Evolutionary conservation across 2,113 vertebrate genomes (phyloP), one percentile per base, ranked within the genome.

Genomic region (Oryzias melastigma): DNA sequence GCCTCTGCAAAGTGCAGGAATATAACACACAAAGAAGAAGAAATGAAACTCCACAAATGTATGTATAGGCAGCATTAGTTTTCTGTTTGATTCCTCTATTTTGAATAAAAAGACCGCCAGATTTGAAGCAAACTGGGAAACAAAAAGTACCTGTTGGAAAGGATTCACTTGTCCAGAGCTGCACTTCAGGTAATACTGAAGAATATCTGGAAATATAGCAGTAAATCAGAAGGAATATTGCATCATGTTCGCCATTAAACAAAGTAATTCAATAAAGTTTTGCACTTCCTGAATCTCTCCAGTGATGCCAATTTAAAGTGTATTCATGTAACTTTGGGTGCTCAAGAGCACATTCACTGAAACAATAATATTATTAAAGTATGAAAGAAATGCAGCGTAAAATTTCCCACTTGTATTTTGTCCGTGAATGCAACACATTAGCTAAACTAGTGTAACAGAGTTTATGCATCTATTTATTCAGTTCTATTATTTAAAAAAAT

Each of bases 181-280:
- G 68, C 96, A 98, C 72, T 79, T 91, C 62, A 97, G 90, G 82
- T 98, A 98, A 84, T 98, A 96, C 74, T 93, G 93, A 74, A 97
- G 82, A 52, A 91, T 95, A 73, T 95, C 96, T 98, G 86, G 0
- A 5, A 73, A 80, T 0, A 51, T 14, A 54, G 2, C 19, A 40
- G 49, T 2, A 54, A 19, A 71, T 49, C 22, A 5, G 62, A 12
- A 58, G 50, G 16, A 72, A 1, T 40, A 58, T 43, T 0, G 42
- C 8, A 14, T 52, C 22, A 50, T 8, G 55, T 4, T 20, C 2
- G 17, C n/a, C 20, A 5, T 1, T 4, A 18, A 53, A 63, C 17
- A 16, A 1, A 13, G 48, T 16, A 20, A 56, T 0, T 17, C 20
- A 47, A 1, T 13, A 44, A 44, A 20, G 42, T 25, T 53, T 29